Evolutionary conservation across 2,797 vertebrate species (phyloP), one percentile per base, ranked within the genome.

Genomic region (Hydrocynus forskahlii): DNA sequence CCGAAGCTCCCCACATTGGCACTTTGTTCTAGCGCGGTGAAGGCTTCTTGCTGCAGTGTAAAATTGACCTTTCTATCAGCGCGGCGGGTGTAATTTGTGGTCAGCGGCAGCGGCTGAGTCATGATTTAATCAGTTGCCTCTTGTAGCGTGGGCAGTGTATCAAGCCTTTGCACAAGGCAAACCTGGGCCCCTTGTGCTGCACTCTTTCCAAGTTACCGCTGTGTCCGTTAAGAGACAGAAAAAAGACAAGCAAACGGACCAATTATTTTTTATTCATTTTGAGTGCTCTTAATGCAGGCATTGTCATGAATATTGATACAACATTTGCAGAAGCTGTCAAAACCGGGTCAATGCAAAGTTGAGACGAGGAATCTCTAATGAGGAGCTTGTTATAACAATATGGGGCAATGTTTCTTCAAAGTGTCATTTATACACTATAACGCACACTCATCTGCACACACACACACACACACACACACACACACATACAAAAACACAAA

Each of bases 61-160:
- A 86, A 88, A 89, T 85, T 90, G 90, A 89, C 89, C 89, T 89
- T 90, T 92, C 82, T 82, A 86, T 87, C 86, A 88, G 84, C 66
- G 67, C 68, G 55, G 66, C 59, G 76, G 70, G 79, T 86, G 84
- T 88, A 90, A 92, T 89, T 87, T 88, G 88, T 48, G 84, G 81
- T 88, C 79, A 85, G 84, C 74, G 19, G 76, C 79, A 25, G 75
- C 82, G 82, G 79, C 75, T 70, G 80, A 86, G 80, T 79, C 75
- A 75, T 85, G 87, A 87, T 89, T 85, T 86, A 89, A 88, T 87
- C 83, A 86, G 85, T 81, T 81, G 78, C 77, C 80, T 84, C 82
- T 77, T 63, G 66, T 78, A 81, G 77, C 40, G 78, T 81, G 78
- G 81, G 76, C 84, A 63, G 78, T 76, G 79, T 78, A 87, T 86